Percentiles rank a stretch among this genome's conserved stretches.
These are phyloP conservation scores for Scaptodrosophila latifasciaeformis DNA, from an alignment of 2,888 invertebrate species.

Conservation along the genomic window DNA sequence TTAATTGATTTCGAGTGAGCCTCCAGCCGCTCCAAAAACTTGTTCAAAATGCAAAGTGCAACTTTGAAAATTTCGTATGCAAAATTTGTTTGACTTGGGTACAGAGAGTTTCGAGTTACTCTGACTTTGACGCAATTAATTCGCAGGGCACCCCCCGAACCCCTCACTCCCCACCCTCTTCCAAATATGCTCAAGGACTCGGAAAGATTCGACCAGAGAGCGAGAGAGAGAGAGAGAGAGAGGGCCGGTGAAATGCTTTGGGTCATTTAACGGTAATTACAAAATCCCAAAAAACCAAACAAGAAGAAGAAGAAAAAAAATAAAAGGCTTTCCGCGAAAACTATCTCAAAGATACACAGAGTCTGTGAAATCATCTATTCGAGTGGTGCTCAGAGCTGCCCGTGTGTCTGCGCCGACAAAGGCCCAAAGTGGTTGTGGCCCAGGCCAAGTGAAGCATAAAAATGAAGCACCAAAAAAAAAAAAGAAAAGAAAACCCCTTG, in stretches of 20 bases:
- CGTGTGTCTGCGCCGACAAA: slow-evolving; percentile 55
- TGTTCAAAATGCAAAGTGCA: slow-evolving; percentile 69
- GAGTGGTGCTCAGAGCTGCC: neutral
- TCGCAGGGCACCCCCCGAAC: no score
- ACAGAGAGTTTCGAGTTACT: slow-evolving; percentile 9
- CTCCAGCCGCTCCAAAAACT: neutral
- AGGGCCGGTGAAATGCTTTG: slow-evolving; percentile 39
- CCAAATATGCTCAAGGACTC: no score
- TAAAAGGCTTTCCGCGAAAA: slow-evolving; percentile 53
- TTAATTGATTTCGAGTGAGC: slow-evolving; percentile 63
- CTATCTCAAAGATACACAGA: neutral
- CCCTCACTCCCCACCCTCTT: no score
- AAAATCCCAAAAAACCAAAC: slow-evolving; percentile 39
- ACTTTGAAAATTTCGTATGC: slow-evolving; percentile 59
- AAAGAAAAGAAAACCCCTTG: neutral
- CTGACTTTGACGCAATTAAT: slow-evolving; percentile 51
- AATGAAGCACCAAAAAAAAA: slow-evolving; percentile 43
- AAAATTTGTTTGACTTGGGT: slow-evolving; percentile 54
- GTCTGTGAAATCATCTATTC: no score
- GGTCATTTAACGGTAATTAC: slow-evolving; percentile 67
- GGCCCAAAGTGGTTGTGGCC: slow-evolving; percentile 30
- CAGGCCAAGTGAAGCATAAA: slow-evolving; percentile 56
- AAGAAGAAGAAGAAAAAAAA: no score
- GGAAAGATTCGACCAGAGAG: no score
- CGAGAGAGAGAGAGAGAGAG: no score